phyloP scores from a whole-genome alignment of 2,113 vertebrate genomes.

The Chloropsis cyanopogon region DNA sequence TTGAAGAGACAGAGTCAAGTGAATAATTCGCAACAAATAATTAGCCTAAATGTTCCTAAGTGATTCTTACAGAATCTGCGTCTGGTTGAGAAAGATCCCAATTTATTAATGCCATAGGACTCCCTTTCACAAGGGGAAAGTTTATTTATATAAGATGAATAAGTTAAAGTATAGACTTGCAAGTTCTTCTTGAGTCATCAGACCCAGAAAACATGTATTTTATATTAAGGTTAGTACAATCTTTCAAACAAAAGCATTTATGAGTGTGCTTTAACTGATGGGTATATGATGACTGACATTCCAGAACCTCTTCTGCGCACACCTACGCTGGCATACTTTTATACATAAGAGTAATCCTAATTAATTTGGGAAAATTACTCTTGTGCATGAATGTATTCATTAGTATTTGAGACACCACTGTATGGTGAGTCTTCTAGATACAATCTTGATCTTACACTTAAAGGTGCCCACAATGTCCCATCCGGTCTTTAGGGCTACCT shows the following conservation, averaged over 20 bases:
- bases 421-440: slow-evolving; percentile 7
- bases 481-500: neutral
- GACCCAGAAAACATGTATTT: slow-evolving; percentile 57
- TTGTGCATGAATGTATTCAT: slow-evolving; percentile 22
- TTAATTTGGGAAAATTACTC: slow-evolving; percentile 60
- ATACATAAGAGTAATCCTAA: slow-evolving; percentile 43
- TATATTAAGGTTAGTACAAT: slow-evolving; percentile 38
- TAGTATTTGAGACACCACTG: neutral
- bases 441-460: neutral
- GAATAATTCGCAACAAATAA: slow-evolving; percentile 60
- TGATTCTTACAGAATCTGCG: slow-evolving; percentile 43
- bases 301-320: slow-evolving; percentile 22
- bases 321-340: slow-evolving; percentile 45
- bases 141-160: slow-evolving; percentile 56
- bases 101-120: slow-evolving; percentile 29
- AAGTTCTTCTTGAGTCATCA: slow-evolving; percentile 52
- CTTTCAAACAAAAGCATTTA: slow-evolving; percentile 32
- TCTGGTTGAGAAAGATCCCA: slow-evolving; percentile 54
- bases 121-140: slow-evolving; percentile 58
- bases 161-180: slow-evolving; percentile 54
- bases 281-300: slow-evolving; percentile 55
- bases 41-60: slow-evolving; percentile 57
- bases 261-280: slow-evolving; percentile 51
- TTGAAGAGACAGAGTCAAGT: slow-evolving; percentile 34
- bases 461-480: neutral